Conservation (phyloP, 1,140 invertebrate genomes). For the Pentalonia nigronervosa region DNA sequence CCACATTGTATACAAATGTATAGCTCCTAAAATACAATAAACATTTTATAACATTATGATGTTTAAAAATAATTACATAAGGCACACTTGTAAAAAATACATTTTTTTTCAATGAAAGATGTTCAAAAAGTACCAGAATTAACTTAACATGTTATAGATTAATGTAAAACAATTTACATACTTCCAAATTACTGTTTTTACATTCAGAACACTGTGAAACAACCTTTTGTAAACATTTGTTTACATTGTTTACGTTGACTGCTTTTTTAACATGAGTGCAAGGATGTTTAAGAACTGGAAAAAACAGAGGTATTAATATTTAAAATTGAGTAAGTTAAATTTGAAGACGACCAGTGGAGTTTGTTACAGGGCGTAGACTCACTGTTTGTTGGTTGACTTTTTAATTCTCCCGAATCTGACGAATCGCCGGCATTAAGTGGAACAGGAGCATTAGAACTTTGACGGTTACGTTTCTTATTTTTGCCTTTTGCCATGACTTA, state of each 20-base stretch:
- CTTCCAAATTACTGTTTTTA: slow-evolving; percentile 52
- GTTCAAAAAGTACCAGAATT: slow-evolving; percentile 17
- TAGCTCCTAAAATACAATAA: slow-evolving; percentile 59
- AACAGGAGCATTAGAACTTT: slow-evolving; percentile 55
- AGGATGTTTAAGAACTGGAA: slow-evolving; percentile 41
- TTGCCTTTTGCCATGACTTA: slow-evolving; percentile 54
- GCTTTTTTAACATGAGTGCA: slow-evolving; percentile 57
- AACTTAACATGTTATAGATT: background rate
- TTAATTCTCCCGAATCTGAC: slow-evolving; percentile 41
- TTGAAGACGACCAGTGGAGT: slow-evolving; percentile 55
- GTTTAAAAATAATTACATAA: background rate
- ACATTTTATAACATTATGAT: background rate
- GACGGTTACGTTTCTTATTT: slow-evolving; percentile 55
- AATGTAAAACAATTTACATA: slow-evolving; percentile 27
- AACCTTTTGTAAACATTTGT: slow-evolving; percentile 52
- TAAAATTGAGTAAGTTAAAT: background rate
- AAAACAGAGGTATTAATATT: slow-evolving; percentile 9
- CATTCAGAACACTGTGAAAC: slow-evolving; percentile 50
- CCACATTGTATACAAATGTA: slow-evolving; percentile 71
- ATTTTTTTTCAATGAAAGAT: background rate
- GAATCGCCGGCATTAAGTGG: slow-evolving; percentile 43
- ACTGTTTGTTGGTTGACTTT: slow-evolving; percentile 36
- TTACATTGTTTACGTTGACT: slow-evolving; percentile 39
- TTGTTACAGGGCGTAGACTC: slow-evolving; percentile 48
- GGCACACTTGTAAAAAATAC: background rate